Base-by-base conservation (phyloP, 37 sponge, comb jelly and placozoan genomes). In the Agelas oroides region DNA sequence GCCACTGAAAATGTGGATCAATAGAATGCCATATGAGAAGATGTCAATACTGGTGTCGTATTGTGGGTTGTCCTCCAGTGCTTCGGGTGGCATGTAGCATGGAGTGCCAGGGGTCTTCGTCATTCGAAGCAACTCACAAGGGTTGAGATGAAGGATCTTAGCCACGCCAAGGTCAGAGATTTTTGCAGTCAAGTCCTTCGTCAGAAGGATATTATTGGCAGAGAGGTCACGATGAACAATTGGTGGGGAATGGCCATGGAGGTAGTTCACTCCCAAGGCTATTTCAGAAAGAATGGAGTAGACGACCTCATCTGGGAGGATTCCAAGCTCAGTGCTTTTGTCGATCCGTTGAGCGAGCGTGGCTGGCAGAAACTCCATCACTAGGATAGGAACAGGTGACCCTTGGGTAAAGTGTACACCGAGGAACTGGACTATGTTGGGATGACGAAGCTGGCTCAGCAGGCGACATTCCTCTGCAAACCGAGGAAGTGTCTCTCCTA, bases 141-240 rank as follows among this genome's bases (percentile, higher is more conserved):
- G 80, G 33, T 52, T 46, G 19, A 80, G 34, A 21, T 79, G 31
- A 35, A 71, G 34, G 23, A 87, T 32, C 66, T 78, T 86, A 5
- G 79, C 64, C 20, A 70, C 40, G 0, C 78, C 79, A 32, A 86
- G 46, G 53, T 87, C 87, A 15, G 87, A 79, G 17, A 87, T 79
- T 60, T 87, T 87, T 23, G 80, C 87, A 38, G 65, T 53, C 58
- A 79, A 28, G 27, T 54, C 39, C 34, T 59, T 11, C 19, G 59
- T 25, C 53, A 87, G 56, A 0, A 87, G 75, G 53, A 87, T 57
- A 39, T 87, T 80, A 35, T 87, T 87, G 19, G 80, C 69, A 24
- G 78, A 70, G 37, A 86, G 79, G 28, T 86, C 79, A 32, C 78
- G 70, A 76, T 86, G 86, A n/a, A n/a, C n/a, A 24, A 86, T 86